Conservation (phyloP, 2,113 vertebrate species). For the Ursus arctos region DNA sequence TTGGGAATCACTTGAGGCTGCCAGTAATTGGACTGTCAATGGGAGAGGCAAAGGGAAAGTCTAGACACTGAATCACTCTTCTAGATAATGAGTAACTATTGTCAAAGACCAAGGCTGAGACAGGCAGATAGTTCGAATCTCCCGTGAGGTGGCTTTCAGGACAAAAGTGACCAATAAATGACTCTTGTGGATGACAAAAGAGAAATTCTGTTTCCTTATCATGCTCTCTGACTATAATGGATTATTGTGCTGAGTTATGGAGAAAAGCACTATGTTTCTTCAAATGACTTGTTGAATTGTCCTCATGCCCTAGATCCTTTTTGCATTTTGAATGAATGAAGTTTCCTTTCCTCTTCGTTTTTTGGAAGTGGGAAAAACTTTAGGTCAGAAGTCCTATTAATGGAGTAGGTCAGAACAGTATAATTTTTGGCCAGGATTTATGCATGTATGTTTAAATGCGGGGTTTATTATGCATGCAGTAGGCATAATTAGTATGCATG, state of each 20-base stretch:
- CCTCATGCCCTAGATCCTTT: not conserved
- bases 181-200: not conserved
- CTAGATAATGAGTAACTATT: not conserved
- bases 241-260: not conserved
- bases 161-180: not conserved
- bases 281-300: not conserved
- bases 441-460: not conserved
- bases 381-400: not conserved
- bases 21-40: no score
- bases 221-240: not conserved
- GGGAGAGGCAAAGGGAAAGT: not conserved
- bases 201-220: not conserved
- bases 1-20: not conserved
- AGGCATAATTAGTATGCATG: slow-evolving; percentile 23
- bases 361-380: not conserved
- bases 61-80: not conserved
- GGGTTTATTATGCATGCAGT: not conserved
- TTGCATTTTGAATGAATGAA: not conserved
- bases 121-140: not conserved
- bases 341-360: not conserved
- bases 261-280: not conserved
- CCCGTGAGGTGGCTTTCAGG: not conserved
- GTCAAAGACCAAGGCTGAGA: not conserved
- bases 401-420: not conserved
- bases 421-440: not conserved